Evolutionary conservation across 64 coral and sea anemone genomes (phyloP), one percentile per base, ranked within the genome.

Genomic region (Stichodactyla mertensii): DNA sequence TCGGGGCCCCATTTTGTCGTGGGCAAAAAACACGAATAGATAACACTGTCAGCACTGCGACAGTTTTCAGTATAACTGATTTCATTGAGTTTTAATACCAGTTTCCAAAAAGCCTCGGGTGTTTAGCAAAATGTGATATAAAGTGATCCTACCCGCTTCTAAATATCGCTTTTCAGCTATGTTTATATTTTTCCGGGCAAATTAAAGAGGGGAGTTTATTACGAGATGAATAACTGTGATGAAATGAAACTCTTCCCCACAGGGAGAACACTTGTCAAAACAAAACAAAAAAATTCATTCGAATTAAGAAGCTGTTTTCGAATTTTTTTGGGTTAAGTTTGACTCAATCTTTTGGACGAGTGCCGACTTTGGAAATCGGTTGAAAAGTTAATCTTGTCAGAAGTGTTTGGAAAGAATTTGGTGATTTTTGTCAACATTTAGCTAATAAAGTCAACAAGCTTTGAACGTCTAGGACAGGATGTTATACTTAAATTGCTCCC

Each of bases 371-470:
- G 23, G 69, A 74, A 74, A 7, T 74, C 26, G 0, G 69, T 31
- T 27, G 23, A 74, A 23, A 74, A 74, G 69, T 74, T 74, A 74
- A 74, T 74, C 7, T 31, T 74, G n/a, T 31, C n/a, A 18, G 19
- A 23, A 69, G 64, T 69, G 64, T 69, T 69, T 74, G 7, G 36
- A 74, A 74, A 74, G 24, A 19, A 31, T 2, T 23, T 74, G 4
- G 69, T 74, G 23, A 74, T 74, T 74, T 74, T 10, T 26, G 69
- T 74, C 23, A 74, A 27, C n/a, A 31, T 74, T 74, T 74, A 74
- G 69, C 69, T 74, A 91, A 91, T 91, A 77, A 81, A 81, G 78
- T 81, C 78, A 81, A 81, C 26, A 81, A 81, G 36, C 78, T 53
- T 31, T 19, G 16, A 20, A 81, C 54, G 16, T 20, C 16, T 19